Evolutionary conservation across 2,888 invertebrate species (phyloP).

Genomic region (Leptinotarsa juncta): DNA sequence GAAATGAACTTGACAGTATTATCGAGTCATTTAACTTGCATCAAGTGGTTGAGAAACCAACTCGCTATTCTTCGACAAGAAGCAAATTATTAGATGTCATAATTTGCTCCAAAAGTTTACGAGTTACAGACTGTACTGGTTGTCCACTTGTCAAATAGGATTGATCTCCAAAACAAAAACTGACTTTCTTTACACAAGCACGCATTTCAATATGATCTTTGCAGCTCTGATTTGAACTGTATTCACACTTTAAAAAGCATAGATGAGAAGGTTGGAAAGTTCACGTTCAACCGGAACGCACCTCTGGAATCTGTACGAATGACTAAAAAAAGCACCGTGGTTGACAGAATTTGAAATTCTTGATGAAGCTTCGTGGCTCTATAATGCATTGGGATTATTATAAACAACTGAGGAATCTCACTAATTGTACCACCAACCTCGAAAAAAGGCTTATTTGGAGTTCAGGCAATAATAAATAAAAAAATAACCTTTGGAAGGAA

Average conservation of each 20-base stretch:
- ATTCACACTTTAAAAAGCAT: neutral
- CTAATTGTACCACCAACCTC: neutral
- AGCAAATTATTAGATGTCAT: neutral
- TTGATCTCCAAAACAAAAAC: neutral
- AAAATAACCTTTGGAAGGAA: neutral
- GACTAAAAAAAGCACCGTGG: conserved; percentile 4
- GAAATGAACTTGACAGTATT: neutral
- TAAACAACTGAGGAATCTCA: conserved; percentile 7
- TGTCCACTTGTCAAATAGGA: neutral
- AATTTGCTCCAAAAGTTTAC: neutral
- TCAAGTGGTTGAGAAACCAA: conserved; percentile 2
- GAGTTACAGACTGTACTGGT: neutral
- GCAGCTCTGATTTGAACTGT: neutral
- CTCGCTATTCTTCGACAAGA: neutral
- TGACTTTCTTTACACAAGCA: neutral
- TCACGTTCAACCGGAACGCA: neutral
- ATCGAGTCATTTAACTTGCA: neutral
- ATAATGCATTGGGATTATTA: conserved; percentile 2
- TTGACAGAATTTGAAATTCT: conserved; percentile 12
- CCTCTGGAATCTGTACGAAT: conserved; percentile 3
- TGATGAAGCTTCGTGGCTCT: conserved; percentile 6
- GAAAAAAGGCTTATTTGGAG: neutral
- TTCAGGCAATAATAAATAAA: neutral
- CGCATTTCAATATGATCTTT: neutral
- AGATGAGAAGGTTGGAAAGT: neutral